phyloP scores from a whole-genome alignment of 1,140 invertebrate species.

The Trachymyrmex septentrionalis region DNA sequence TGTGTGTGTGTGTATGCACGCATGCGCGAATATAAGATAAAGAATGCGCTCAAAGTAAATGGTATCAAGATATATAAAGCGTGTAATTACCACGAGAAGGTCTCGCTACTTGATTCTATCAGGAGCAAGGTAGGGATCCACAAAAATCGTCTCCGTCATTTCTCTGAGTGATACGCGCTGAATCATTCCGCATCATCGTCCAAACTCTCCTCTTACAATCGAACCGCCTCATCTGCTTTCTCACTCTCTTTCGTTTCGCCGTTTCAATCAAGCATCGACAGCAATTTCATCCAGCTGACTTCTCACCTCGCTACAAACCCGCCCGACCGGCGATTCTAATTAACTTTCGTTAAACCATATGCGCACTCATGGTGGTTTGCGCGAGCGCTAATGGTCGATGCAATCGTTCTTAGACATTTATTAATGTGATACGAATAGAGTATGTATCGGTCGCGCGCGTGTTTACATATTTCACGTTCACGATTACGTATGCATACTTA shows the following conservation, averaged over 20 bases:
- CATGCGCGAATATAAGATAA: neutral
- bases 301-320: conserved; percentile 70
- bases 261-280: conserved; percentile 73
- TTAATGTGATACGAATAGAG: conserved; percentile 22
- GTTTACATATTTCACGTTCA: conserved; percentile 4
- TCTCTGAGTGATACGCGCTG: conserved; percentile 63
- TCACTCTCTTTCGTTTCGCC: conserved; percentile 62
- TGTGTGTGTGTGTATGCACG: neutral
- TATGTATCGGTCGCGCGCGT: neutral
- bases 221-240: conserved; percentile 53
- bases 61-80: conserved; percentile 17
- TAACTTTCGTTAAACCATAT: conserved; percentile 58
- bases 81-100: conserved; percentile 22
- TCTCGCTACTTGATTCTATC: conserved; percentile 42
- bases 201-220: conserved; percentile 70
- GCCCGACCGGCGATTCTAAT: conserved; percentile 70
- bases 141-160: conserved; percentile 65
- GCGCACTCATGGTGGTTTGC: conserved; percentile 17
- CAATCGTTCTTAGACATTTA: conserved; percentile 37
- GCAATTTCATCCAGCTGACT: conserved; percentile 70
- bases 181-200: conserved; percentile 74
- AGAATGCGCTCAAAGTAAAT: neutral
- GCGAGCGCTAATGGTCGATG: conserved; percentile 7
- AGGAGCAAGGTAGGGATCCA: conserved; percentile 23
- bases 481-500: neutral